These are phyloP conservation scores for Zonotrichia leucophrys DNA, from an alignment of 2,113 vertebrate genomes.

Conservation along the genomic window DNA sequence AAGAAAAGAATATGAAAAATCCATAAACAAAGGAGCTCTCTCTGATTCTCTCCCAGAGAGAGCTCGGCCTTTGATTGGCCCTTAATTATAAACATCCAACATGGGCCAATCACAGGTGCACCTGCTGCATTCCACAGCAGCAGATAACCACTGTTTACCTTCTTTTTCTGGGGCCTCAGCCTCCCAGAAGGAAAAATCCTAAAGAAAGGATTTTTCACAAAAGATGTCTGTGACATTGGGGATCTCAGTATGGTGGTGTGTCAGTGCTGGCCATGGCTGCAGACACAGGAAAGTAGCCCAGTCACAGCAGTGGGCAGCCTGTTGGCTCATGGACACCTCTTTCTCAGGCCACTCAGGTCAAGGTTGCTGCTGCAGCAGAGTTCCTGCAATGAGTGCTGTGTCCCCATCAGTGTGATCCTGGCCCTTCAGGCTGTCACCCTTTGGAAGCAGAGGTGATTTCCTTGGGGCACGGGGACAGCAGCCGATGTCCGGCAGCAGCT, in stretches of 20 bases:
- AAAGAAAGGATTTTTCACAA: too few species aligned
- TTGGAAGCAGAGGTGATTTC: background rate
- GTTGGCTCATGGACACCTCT: background rate
- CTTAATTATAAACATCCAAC: too few species aligned
- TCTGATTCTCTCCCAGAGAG: too few species aligned
- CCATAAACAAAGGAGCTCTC: too few species aligned
- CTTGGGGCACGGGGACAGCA: background rate
- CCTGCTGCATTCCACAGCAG: too few species aligned
- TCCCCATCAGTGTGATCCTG: rapidly evolving
- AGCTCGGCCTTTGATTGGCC: too few species aligned
- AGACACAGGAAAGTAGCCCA: background rate
- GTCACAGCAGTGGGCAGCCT: background rate
- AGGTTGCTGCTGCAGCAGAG: background rate
- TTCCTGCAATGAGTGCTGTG: background rate
- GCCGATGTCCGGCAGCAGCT: rapidly evolving
- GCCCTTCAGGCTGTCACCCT: background rate
- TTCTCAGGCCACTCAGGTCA: background rate
- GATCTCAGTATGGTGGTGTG: background rate
- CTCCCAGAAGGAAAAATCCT: too few species aligned
- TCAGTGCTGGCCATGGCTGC: background rate
- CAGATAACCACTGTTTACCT: too few species aligned
- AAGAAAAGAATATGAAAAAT: too few species aligned
- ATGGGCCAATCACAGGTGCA: too few species aligned
- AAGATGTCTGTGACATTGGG: too few species aligned
- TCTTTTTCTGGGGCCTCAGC: too few species aligned